These are phyloP conservation scores for Fragum fragum DNA, from an alignment of 2,888 invertebrate species.

Conservation along the genomic window DNA sequence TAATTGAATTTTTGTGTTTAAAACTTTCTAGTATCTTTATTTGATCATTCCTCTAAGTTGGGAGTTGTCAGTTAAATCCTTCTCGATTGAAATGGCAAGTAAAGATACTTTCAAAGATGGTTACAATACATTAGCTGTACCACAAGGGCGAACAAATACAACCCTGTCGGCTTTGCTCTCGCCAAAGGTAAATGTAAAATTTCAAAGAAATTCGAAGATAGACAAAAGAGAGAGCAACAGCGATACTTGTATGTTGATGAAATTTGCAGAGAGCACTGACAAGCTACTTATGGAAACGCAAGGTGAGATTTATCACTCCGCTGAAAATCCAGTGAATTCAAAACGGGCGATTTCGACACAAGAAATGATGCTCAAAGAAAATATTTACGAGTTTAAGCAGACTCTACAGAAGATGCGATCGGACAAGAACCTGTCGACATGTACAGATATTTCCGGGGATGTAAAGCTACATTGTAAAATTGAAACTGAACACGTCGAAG, in stretches of 20 bases:
- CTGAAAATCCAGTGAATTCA: neutral
- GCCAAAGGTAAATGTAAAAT: neutral
- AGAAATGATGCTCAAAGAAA: slow-evolving; percentile 17
- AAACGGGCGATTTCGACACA: neutral
- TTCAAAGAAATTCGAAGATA: neutral
- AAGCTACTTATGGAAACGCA: neutral
- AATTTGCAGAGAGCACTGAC: slow-evolving; percentile 2
- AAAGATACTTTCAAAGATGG: no score
- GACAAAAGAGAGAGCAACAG: neutral
- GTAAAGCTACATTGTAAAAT: no score
- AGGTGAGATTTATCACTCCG: neutral
- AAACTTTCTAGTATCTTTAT: no score
- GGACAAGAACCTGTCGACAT: neutral
- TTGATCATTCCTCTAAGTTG: no score
- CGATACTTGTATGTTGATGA: neutral
- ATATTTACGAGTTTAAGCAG: slow-evolving; percentile 6
- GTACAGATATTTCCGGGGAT: neutral
- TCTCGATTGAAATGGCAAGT: no score
- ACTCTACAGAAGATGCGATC: neutral
- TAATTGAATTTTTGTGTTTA: no score
- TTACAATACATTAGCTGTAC: neutral
- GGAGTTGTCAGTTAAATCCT: no score
- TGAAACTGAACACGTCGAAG: neutral
- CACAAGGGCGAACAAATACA: neutral
- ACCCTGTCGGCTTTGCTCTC: neutral